Percentiles rank a stretch among this genome's conserved stretches.
phyloP scores from a whole-genome alignment of 2,797 vertebrate genomes.

The Poeciliopsis turneri region DNA sequence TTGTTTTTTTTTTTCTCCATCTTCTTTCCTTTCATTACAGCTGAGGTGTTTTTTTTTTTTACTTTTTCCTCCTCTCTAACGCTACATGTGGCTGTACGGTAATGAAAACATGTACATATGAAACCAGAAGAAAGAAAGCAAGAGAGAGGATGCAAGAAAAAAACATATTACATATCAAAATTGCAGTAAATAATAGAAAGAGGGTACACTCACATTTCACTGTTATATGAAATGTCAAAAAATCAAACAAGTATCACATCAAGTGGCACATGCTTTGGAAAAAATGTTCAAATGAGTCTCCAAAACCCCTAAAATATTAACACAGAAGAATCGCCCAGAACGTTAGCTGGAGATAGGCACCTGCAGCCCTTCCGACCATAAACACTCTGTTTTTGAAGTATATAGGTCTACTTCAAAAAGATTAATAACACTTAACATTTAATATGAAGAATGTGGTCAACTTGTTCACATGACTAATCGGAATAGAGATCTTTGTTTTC shows the following conservation, averaged over 20 bases:
- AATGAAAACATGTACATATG: constrained; percentile 4
- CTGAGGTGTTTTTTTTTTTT: constrained; percentile 29
- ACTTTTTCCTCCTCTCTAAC: constrained; percentile 8
- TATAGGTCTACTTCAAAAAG: background rate
- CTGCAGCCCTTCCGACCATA: too few species aligned
- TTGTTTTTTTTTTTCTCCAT: constrained; percentile 17
- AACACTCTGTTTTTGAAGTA: background rate
- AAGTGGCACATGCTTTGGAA: background rate
- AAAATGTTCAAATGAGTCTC: background rate
- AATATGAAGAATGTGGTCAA: background rate
- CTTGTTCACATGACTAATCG: background rate
- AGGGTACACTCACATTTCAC: background rate
- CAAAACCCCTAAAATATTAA: background rate
- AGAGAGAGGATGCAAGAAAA: constrained; percentile 1
- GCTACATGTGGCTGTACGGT: constrained; percentile 25
- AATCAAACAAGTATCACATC: background rate
- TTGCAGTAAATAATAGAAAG: background rate
- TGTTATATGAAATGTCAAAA: background rate
- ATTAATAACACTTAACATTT: background rate
- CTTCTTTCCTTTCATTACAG: constrained; percentile 40
- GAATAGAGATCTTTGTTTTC: background rate
- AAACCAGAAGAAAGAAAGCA: background rate
- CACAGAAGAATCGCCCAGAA: background rate
- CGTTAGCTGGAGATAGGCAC: too few species aligned
- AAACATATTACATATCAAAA: constrained; percentile 1